Evolutionary conservation across 2,888 invertebrate genomes (phyloP).

Genomic region (Kuschelorhynchus macadamiae): DNA sequence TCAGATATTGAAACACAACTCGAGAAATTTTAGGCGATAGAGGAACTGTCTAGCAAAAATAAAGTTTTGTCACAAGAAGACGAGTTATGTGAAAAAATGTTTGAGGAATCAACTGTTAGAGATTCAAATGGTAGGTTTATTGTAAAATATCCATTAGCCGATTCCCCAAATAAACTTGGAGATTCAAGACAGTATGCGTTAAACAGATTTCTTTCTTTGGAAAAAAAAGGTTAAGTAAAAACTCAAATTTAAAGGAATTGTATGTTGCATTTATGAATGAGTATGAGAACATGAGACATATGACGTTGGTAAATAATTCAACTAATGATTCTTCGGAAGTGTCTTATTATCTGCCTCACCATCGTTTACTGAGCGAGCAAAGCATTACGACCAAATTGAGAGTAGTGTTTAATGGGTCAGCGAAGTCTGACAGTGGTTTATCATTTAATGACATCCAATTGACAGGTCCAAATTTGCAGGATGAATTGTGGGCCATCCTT

Average conservation of each 20-base stretch:
- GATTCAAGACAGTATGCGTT: conserved; percentile 1
- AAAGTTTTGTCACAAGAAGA: neutral
- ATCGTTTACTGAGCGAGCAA: neutral
- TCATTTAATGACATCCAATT: conserved; percentile 33
- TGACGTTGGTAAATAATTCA: neutral
- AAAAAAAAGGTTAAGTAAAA: neutral
- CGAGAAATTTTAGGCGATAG: conserved; percentile 17
- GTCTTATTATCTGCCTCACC: neutral
- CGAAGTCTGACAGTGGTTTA: conserved; percentile 17
- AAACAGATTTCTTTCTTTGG: conserved; percentile 3
- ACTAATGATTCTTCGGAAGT: neutral
- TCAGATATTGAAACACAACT: neutral
- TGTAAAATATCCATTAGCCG: neutral
- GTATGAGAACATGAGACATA: neutral
- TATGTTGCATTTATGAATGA: too few species aligned
- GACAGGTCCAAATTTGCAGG: conserved; percentile 29
- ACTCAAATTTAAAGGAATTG: neutral
- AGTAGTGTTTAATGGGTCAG: conserved; percentile 37
- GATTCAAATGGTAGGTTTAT: conserved; percentile 1
- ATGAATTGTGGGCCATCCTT: conserved; percentile 27
- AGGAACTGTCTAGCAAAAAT: neutral
- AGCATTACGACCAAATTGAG: conserved; percentile 36
- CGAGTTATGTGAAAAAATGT: neutral
- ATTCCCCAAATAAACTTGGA: conserved; percentile 4
- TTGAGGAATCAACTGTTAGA: neutral